A percentile compares a stretch with the other conserved stretches of the same genome.
Conservation (phyloP, 2,797 vertebrate genomes). For the Phylloscopus collybita region DNA sequence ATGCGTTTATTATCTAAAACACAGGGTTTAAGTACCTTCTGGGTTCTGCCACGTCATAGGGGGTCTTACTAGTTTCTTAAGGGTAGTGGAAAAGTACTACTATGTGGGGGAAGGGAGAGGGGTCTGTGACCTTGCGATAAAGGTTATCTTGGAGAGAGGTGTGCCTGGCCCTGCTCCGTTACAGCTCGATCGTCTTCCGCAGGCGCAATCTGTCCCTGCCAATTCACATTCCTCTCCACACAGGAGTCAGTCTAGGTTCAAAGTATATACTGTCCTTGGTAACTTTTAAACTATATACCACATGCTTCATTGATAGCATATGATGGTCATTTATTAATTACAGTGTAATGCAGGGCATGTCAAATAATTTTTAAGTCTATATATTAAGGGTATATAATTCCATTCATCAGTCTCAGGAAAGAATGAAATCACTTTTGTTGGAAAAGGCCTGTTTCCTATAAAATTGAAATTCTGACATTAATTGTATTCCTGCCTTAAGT, state of each 20-base stretch:
- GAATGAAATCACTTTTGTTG: background rate
- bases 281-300: background rate
- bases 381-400: background rate
- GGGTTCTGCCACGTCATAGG: too few species aligned
- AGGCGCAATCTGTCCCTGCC: too few species aligned
- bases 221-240: too few species aligned
- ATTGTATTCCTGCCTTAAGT: background rate
- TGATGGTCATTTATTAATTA: background rate
- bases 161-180: too few species aligned
- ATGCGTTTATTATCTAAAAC: too few species aligned
- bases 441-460: background rate
- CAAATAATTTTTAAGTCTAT: background rate
- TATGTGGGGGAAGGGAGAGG: too few species aligned
- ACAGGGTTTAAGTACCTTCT: too few species aligned
- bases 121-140: too few species aligned
- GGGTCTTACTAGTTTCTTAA: too few species aligned
- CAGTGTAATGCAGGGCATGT: background rate
- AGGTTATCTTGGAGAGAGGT: too few species aligned
- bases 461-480: background rate
- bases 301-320: background rate
- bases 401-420: background rate
- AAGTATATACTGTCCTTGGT: background rate
- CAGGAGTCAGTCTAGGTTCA: background rate
- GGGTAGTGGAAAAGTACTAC: too few species aligned
- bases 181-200: too few species aligned